Conservation (phyloP, 2,888 invertebrate species). For the Aspidapion aeneum region DNA sequence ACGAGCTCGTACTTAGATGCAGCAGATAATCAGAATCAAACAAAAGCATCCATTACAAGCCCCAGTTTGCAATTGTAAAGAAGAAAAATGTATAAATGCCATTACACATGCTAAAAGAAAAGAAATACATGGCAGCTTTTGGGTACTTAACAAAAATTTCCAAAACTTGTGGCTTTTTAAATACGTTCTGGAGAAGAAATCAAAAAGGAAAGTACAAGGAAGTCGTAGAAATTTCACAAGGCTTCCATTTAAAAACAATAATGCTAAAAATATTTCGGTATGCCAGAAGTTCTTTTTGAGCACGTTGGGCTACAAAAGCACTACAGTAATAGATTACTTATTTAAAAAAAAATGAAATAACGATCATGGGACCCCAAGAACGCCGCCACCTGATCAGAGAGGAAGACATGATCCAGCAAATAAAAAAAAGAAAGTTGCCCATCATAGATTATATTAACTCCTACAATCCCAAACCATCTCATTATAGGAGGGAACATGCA, state of each 20-base stretch:
- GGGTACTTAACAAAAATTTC: background rate
- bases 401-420: background rate
- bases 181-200: background rate
- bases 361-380: background rate
- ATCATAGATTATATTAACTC: background rate
- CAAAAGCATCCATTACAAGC: background rate
- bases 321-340: background rate
- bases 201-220: background rate
- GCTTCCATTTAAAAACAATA: background rate
- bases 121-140: background rate
- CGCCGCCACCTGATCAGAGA: background rate
- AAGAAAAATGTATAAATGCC: background rate
- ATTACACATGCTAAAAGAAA: background rate
- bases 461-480: constrained; percentile 4
- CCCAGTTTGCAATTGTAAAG: background rate
- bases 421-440: background rate
- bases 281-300: constrained; percentile 5
- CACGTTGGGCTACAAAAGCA: constrained; percentile 6
- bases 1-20: background rate
- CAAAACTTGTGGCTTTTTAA: background rate
- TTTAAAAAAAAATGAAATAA: background rate
- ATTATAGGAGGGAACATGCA: constrained; percentile 1
- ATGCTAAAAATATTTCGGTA: background rate
- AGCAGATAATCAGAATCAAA: background rate
- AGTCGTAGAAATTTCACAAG: background rate